These are phyloP conservation scores for Nerophis lumbriciformis DNA, from an alignment of 2,113 vertebrate genomes.

Conservation along the genomic window DNA sequence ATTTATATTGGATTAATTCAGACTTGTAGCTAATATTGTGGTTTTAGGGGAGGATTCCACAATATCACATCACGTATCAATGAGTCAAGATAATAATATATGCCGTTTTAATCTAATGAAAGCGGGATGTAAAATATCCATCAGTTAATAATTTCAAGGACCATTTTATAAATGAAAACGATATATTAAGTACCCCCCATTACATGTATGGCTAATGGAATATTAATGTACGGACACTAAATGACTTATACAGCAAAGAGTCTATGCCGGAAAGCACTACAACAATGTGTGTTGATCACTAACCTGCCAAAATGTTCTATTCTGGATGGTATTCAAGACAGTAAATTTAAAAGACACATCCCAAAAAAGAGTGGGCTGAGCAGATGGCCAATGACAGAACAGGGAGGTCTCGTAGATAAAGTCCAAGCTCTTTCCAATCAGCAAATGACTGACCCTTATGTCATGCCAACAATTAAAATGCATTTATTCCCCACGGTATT, in stretches of 20 bases:
- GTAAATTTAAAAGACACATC: constrained; percentile 13
- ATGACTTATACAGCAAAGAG: constrained; percentile 3
- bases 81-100: not conserved
- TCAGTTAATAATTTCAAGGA: not conserved
- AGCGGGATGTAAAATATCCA: not conserved
- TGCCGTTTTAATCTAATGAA: too few relatives aligned
- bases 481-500: constrained; percentile 8
- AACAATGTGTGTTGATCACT: constrained; percentile 7
- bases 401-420: constrained; percentile 7
- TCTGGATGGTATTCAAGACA: constrained; percentile 18
- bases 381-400: constrained; percentile 25
- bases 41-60: not conserved
- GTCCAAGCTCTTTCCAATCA: constrained; percentile 9
- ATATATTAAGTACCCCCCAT: not conserved
- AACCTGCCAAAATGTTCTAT: constrained; percentile 6
- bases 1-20: not conserved
- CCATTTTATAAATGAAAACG: not conserved
- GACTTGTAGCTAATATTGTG: not conserved
- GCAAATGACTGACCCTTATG: constrained; percentile 10
- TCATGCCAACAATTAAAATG: constrained; percentile 12
- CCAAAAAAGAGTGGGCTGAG: constrained; percentile 4
- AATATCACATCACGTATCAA: not conserved
- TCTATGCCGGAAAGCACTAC: constrained; percentile 10
- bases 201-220: constrained; percentile 1
- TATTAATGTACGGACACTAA: constrained; percentile 6